A percentile compares a stretch with the other conserved stretches of the same genome.
These are phyloP conservation scores for Montipora capricornis DNA, from an alignment of 64 coral and sea anemone genomes.

Conservation along the genomic window DNA sequence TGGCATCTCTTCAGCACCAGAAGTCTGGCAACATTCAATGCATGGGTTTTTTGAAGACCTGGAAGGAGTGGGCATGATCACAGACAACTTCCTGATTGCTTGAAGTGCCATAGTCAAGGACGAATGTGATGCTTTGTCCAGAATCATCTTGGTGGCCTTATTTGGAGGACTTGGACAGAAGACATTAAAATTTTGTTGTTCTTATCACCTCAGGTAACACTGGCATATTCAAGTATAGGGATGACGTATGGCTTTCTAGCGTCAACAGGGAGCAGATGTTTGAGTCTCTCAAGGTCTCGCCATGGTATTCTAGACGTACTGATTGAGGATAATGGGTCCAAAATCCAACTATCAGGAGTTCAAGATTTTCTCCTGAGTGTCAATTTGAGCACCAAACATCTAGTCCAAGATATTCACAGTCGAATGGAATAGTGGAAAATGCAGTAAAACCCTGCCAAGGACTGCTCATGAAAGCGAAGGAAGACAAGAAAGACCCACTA, in stretches of 20 bases:
- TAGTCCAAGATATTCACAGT: neutral
- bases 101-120: neutral
- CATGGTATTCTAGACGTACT: neutral
- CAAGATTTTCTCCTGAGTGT: neutral
- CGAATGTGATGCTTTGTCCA: neutral
- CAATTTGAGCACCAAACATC: slow-evolving; percentile 5
- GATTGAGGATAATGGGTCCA: neutral
- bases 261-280: neutral
- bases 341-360: slow-evolving; percentile 2
- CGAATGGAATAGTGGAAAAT: slow-evolving; percentile 3
- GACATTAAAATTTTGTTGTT: neutral
- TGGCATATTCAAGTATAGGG: neutral
- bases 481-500: neutral
- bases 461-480: slow-evolving; percentile 10
- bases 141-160: neutral
- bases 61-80: too few species aligned
- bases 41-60: too few species aligned
- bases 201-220: neutral
- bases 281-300: neutral
- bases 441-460: neutral
- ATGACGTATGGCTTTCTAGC: neutral
- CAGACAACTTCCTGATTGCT: neutral
- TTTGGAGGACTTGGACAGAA: neutral
- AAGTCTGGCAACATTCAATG: too few species aligned
- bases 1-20: too few species aligned